phyloP scores from a whole-genome alignment of 2,797 vertebrate genomes.

The Eulemur mongoz region DNA sequence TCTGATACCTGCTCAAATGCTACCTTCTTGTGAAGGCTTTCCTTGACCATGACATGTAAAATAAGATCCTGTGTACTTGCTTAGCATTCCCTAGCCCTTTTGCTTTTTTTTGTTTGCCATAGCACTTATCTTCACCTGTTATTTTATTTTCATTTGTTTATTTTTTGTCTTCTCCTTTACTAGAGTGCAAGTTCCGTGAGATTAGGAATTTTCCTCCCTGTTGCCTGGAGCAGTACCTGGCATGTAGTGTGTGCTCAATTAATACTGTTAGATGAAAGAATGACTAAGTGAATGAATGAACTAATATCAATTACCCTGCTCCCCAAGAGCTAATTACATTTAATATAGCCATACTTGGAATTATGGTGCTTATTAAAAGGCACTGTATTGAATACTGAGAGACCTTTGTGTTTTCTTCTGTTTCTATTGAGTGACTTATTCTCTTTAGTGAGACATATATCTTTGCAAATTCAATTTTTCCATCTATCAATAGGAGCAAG shows the following conservation, averaged over 20 bases:
- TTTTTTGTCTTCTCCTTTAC: background rate
- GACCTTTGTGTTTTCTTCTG: background rate
- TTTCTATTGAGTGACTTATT: background rate
- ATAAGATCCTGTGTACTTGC: background rate
- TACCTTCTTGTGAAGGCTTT: background rate
- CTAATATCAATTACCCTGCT: background rate
- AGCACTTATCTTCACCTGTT: background rate
- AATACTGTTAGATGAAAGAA: background rate
- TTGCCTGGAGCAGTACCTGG: background rate
- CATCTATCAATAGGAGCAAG: background rate
- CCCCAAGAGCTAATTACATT: background rate
- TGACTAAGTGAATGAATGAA: background rate
- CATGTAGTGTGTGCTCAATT: background rate
- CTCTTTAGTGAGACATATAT: background rate
- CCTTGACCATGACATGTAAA: background rate
- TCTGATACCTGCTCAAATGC: background rate
- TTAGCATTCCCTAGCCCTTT: background rate
- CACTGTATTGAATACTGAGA: background rate
- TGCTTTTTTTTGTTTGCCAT: background rate
- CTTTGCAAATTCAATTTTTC: constrained; percentile 25
- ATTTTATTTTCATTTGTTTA: constrained; percentile 3
- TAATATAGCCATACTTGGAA: background rate
- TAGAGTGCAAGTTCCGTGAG: background rate
- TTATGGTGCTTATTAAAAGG: background rate
- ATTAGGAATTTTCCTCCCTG: background rate